These are phyloP conservation scores for Phenganax subtilis DNA, from an alignment of 92 coral and sea anemone species.

Conservation along the genomic window DNA sequence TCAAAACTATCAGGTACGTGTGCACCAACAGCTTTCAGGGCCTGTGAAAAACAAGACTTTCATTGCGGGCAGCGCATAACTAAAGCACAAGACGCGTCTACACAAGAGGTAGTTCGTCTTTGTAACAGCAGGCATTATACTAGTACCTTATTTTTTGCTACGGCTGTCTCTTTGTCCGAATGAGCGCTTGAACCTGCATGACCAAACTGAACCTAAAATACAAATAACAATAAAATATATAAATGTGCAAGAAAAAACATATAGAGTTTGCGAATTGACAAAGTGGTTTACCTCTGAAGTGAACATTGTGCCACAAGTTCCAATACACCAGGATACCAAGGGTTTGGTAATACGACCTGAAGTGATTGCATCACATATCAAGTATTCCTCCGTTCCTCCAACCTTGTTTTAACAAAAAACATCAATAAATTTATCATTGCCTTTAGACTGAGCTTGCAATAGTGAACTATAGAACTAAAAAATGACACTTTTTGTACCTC, in stretches of 20 bases:
- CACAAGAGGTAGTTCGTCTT: too few relatives aligned
- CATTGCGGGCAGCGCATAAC: too few relatives aligned
- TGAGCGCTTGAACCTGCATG: conserved; percentile 99
- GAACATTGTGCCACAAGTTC: conserved; percentile 97
- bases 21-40: conserved; percentile 88
- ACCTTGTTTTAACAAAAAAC: conserved; percentile 47
- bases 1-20: conserved; percentile 90
- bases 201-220: conserved; percentile 87
- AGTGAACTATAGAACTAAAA: too few relatives aligned
- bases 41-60: conserved; percentile 46
- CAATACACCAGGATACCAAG: conserved; percentile 90
- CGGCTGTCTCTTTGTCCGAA: conserved; percentile 82
- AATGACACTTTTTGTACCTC: conserved; percentile 55
- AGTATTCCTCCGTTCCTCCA: conserved; percentile 94
- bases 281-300: conserved; percentile 72
- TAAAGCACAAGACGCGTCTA: too few relatives aligned
- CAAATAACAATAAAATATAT: background rate
- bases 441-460: background rate
- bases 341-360: conserved; percentile 78
- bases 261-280: background rate
- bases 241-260: background rate
- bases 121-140: background rate
- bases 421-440: background rate
- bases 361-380: conserved; percentile 80
- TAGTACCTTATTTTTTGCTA: conserved; percentile 80